Evolutionary conservation across 2,888 invertebrate genomes (phyloP).

Genomic region (Eupeodes latifasciatus): DNA sequence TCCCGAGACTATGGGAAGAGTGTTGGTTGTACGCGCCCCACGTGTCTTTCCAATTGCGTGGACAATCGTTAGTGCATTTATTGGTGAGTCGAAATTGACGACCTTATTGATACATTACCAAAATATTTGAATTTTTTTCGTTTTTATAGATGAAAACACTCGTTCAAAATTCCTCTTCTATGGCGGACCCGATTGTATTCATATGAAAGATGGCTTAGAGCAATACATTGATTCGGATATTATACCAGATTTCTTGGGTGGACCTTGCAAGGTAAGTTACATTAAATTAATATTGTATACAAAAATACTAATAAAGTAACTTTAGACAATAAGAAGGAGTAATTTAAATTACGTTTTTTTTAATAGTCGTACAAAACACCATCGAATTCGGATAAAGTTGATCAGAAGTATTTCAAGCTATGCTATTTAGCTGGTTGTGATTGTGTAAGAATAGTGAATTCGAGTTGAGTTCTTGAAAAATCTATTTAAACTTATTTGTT

Average conservation of each 20-base stretch:
- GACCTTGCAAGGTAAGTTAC: constrained; percentile 89
- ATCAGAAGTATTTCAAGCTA: constrained; percentile 83
- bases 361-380: constrained; percentile 74
- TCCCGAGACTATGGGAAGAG: constrained; percentile 96
- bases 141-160: constrained; percentile 92
- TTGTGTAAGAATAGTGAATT: constrained; percentile 83
- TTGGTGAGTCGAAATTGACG: constrained; percentile 86
- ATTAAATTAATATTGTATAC: constrained; percentile 1
- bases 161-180: constrained; percentile 96
- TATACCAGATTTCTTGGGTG: constrained; percentile 97
- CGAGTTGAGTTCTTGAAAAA: constrained; percentile 60
- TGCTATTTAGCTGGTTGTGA: constrained; percentile 84
- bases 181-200: constrained; percentile 93
- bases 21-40: constrained; percentile 95
- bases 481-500: neutral
- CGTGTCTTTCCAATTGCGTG: constrained; percentile 97
- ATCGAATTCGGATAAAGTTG: constrained; percentile 82
- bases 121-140: constrained; percentile 59
- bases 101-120: neutral
- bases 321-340: constrained; percentile 1
- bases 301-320: constrained; percentile 4
- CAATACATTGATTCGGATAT: constrained; percentile 94
- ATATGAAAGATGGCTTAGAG: constrained; percentile 91
- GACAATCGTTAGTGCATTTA: constrained; percentile 97
- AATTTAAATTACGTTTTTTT: constrained; percentile 26